These are phyloP conservation scores for Zelostemma sp. DNA, from an alignment of 1,140 invertebrate species.

Conservation along the genomic window DNA sequence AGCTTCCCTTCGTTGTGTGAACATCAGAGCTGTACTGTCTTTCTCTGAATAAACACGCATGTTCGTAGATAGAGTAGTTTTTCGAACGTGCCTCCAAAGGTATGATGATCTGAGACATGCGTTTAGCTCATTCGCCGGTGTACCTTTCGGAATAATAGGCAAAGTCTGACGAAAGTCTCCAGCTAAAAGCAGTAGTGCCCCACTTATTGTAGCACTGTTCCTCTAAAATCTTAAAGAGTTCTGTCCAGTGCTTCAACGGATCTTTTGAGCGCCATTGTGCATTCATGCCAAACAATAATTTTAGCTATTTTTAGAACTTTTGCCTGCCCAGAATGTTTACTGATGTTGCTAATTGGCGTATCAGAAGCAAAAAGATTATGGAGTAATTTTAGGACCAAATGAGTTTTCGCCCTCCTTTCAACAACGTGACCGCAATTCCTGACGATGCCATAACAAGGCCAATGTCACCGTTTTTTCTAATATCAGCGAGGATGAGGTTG, in stretches of 20 bases:
- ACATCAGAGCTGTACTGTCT: too few relatives aligned
- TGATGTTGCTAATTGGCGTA: constrained; percentile 1
- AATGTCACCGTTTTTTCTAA: constrained; percentile 27
- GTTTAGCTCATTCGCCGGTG: constrained; percentile 29
- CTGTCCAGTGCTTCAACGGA: constrained; percentile 49
- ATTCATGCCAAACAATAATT: constrained; percentile 64
- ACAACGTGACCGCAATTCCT: constrained; percentile 62
- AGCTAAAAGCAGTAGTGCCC: neutral
- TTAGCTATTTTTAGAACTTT: neutral
- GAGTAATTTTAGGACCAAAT: constrained; percentile 52
- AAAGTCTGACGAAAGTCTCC: neutral
- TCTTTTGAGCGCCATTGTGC: constrained; percentile 55
- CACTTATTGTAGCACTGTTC: neutral
- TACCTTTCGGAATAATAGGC: neutral
- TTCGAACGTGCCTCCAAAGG: constrained; percentile 52
- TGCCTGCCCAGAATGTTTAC: neutral
- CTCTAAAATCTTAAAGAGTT: constrained; percentile 50
- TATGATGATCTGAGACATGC: constrained; percentile 56
- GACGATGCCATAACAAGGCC: constrained; percentile 57
- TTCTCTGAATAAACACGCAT: constrained; percentile 62
- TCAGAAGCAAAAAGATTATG: constrained; percentile 37
- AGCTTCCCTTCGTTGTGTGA: too few relatives aligned
- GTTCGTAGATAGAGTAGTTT: constrained; percentile 61
- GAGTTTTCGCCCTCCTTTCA: constrained; percentile 57
- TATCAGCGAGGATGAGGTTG: constrained; percentile 22